These are phyloP conservation scores for Drosophila seclusa DNA, from an alignment of 2,888 invertebrate genomes.

Conservation along the genomic window DNA sequence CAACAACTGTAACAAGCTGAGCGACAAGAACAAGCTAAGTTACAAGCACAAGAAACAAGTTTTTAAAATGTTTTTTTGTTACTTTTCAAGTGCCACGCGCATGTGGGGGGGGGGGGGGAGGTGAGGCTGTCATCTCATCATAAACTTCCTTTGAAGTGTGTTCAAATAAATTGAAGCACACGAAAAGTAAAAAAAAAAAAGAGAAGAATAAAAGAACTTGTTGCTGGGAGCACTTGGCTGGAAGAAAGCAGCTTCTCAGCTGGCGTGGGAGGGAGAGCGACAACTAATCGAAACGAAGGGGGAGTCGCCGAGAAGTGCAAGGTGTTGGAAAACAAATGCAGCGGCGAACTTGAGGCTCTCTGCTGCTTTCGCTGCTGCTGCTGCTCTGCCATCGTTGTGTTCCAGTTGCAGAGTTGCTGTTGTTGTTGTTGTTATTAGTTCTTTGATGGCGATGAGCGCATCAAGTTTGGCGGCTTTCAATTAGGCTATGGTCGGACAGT, in stretches of 20 bases:
- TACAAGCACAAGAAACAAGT: constrained; percentile 52
- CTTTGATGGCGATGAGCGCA: constrained; percentile 55
- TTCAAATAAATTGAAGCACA: constrained; percentile 22
- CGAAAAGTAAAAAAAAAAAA: constrained; percentile 5
- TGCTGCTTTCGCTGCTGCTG: background rate
- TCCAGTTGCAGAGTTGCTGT: constrained; percentile 7
- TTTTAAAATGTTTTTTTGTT: constrained; percentile 34
- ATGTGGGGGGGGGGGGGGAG: background rate
- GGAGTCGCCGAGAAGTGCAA: constrained; percentile 18
- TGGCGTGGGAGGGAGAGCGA: constrained; percentile 9
- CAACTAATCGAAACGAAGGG: background rate
- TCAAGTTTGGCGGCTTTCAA: constrained; percentile 39
- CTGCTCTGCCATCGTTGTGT: constrained; percentile 2
- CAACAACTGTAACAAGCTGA: constrained; percentile 39
- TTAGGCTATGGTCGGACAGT: constrained; percentile 20
- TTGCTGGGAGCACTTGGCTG: constrained; percentile 22
- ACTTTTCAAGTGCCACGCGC: constrained; percentile 18
- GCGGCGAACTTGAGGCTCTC: constrained; percentile 41
- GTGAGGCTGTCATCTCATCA: constrained; percentile 37
- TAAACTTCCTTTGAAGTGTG: constrained; percentile 46
- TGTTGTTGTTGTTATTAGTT: constrained; percentile 20
- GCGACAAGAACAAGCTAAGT: constrained; percentile 44
- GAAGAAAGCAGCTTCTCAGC: background rate
- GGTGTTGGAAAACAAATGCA: constrained; percentile 47
- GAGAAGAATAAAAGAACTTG: constrained; percentile 28